Base-by-base conservation (phyloP, 2,888 invertebrate genomes). In the Antheraea yamamai region DNA sequence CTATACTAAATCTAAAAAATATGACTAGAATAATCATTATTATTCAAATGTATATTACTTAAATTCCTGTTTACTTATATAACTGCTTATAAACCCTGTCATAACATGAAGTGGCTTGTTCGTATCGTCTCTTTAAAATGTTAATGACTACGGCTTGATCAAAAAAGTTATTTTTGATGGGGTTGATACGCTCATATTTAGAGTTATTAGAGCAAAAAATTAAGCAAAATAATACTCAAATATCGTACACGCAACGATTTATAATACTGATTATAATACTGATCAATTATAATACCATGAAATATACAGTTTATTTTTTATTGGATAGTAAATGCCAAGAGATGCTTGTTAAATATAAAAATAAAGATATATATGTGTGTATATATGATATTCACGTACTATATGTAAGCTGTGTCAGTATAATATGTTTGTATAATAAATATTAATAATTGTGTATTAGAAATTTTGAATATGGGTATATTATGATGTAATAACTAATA, bases 401-500 rank as follows among this genome's bases (percentile, higher is more conserved):
- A 7, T 55, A 18, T 26, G 64, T 64, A 64, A 64, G 64, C 64
- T 26, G 26, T 64, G 16, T 26, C 26, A 26, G 64, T 64, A 64
- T 6, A 61, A 23, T 10, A 8, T 70, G 55, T 16, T 74, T 70
- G 55, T 70, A 70, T 58, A 70, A 55, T 61, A 73, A 35, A 55
- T 55, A 55, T 70, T 58, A 7, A n/a, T 58, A 55, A 74, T 51
- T 52, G 70, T 74, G 35, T 61, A 16, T 30, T 30, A 66, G 30
- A 30, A 66, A 30, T 30, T 16, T 66, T 16, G 18, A 30, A 66
- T 14, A 26, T 58, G 61, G 8, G 20, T 71, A 72, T 39, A 39
- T 71, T 26, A 39, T 72, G n/a, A 61, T 71, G 72, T 61, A 8
- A 66, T 74, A 39, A 58, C 47, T 58, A 39, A 72, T 55, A 26